Evolutionary conservation across 2,113 vertebrate genomes (phyloP), one percentile per base, ranked within the genome.

Genomic region (Tetrao urogallus): DNA sequence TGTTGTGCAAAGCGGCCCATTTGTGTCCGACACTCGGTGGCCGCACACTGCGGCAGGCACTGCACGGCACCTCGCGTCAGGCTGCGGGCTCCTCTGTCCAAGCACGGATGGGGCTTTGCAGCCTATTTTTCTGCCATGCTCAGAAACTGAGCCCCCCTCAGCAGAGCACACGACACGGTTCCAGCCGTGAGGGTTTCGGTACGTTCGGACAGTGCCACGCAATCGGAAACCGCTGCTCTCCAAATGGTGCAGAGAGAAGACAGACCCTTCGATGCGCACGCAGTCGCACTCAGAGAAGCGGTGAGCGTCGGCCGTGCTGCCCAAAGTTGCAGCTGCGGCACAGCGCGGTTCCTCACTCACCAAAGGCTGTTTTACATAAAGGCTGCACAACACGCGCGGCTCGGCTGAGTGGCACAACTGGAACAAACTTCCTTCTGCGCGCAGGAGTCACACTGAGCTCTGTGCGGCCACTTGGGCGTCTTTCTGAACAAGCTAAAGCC

Each of bases 181-280:
- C 88, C 93, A 95, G 89, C 65, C 85, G 69, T 90, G 76, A 86
- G 86, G 8, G 10, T 54, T 88, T 95, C 87, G 83, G 89, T 95
- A n/a, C 96, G 93, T 82, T 90, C 82, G 74, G 86, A 90, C 84
- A 89, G 89, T 74, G 88, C 80, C 83, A 95, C 96, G 95, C 81
- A 95, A 92, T 86, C 83, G 78, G 83, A 88, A 96, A 86, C 87
- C 81, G 61, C 38, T 77, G 82, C 64, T 64, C 69, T 75, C 79
- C 80, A 83, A 94, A 86, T 24, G 36, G 81, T 75, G 71, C 25
- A 58, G 71, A 54, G 75, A 85, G 57, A 92, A 47, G 50, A 65
- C 90, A 92, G 86, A 75, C 69, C 82, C 95, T 90, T 42, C 61
- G 57, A 42, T 6, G 8, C 9, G 50, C 48, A 48, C 61, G 65